These are phyloP conservation scores for Tokudaia tokunoshimensis DNA, from an alignment of 2,797 vertebrate species.

Conservation along the genomic window DNA sequence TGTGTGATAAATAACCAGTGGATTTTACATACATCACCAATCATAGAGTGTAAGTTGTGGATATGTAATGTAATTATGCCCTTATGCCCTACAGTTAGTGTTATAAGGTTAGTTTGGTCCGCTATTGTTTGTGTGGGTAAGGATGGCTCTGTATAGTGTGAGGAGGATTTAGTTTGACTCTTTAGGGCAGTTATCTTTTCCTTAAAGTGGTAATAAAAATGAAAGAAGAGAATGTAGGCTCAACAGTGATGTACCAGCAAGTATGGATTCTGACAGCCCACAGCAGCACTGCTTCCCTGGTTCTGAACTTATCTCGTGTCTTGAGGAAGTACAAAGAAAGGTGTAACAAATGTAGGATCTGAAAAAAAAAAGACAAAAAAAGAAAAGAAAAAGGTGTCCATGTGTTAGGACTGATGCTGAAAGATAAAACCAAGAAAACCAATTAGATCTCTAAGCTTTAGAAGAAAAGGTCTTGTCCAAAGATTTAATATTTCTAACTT, in stretches of 20 bases:
- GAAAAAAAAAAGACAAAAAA: slow-evolving; percentile 57
- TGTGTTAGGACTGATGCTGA: slow-evolving; percentile 70
- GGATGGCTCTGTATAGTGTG: neutral
- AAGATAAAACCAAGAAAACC: slow-evolving; percentile 81
- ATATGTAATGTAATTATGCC: neutral
- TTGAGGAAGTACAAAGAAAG: slow-evolving; percentile 57
- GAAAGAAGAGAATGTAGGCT: slow-evolving; percentile 25
- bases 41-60: neutral
- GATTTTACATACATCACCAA: neutral
- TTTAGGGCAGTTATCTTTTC: neutral
- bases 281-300: neutral
- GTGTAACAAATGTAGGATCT: slow-evolving; percentile 69
- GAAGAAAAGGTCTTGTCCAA: slow-evolving; percentile 77
- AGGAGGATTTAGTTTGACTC: neutral
- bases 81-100: neutral
- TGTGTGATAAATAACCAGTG: neutral
- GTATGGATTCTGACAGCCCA: neutral
- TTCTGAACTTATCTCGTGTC: slow-evolving; percentile 53
- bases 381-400: neutral
- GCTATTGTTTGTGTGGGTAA: neutral
- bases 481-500: slow-evolving; percentile 82
- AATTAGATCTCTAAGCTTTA: slow-evolving; percentile 79
- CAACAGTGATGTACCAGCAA: neutral
- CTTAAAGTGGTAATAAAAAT: neutral
- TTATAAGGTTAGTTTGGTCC: neutral